Percentiles rank a stretch among this genome's conserved stretches.
Evolutionary conservation across 2,113 vertebrate genomes (phyloP).

Genomic region (Prionailurus viverrinus): DNA sequence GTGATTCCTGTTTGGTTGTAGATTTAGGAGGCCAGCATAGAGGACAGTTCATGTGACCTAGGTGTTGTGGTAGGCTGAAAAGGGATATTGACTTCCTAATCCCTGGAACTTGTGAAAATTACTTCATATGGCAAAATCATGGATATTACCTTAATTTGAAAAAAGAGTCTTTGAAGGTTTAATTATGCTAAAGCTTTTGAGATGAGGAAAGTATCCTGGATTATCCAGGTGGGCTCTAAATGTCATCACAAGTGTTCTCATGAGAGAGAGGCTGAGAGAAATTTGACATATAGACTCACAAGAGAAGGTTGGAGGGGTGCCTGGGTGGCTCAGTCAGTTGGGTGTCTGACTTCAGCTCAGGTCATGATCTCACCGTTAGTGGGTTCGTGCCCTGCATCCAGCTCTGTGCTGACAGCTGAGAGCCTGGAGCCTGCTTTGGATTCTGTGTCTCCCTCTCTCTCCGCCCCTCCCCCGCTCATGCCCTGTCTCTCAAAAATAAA

Average conservation of each 20-base stretch:
- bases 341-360: too few species aligned
- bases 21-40: neutral
- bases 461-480: too few species aligned
- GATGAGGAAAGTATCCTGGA: neutral
- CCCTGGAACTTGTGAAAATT: neutral
- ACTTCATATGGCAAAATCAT: neutral
- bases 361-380: too few species aligned
- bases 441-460: too few species aligned
- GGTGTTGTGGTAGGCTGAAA: neutral
- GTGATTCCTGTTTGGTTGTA: neutral
- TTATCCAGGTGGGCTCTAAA: neutral
- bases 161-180: neutral
- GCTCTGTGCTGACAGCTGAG: too few species aligned
- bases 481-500: too few species aligned
- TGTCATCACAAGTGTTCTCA: neutral
- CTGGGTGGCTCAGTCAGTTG: too few species aligned
- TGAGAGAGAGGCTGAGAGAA: neutral
- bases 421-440: too few species aligned
- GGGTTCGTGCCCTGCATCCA: too few species aligned
- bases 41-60: neutral
- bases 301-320: neutral
- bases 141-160: neutral
- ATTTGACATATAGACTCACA: neutral
- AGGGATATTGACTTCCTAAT: neutral
- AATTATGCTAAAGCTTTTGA: neutral